Conservation (phyloP, 2,888 invertebrate genomes). For the Tiliacea aurago region DNA sequence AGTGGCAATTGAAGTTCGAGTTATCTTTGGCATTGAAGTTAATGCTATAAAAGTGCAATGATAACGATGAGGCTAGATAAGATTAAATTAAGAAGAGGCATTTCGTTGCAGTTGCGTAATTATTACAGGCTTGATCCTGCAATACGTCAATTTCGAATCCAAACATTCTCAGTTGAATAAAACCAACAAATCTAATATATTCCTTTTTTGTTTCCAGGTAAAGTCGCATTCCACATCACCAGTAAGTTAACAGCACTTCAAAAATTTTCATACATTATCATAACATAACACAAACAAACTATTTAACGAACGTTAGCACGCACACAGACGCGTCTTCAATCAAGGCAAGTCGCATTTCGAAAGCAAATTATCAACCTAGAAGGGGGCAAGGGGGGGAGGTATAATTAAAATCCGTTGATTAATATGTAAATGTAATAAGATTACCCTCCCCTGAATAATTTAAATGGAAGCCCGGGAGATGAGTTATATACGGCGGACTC, state of each 20-base stretch:
- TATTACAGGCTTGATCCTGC: not conserved
- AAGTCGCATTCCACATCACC: slow-evolving; percentile 63
- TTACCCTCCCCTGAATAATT: slow-evolving; percentile 98
- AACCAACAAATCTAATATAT: slow-evolving; percentile 37
- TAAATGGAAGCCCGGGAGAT: slow-evolving; percentile 86
- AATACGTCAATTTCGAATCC: slow-evolving; percentile 12
- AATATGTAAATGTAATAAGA: slow-evolving; percentile 99
- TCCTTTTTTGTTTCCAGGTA: slow-evolving; percentile 79
- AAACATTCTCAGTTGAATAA: slow-evolving; percentile 20
- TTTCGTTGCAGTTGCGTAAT: not conserved
- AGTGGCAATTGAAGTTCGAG: slow-evolving; percentile 1
- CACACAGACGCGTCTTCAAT: slow-evolving; percentile 84
- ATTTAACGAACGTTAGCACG: slow-evolving; percentile 79
- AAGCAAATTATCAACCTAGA: slow-evolving; percentile 88
- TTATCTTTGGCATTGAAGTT: not conserved
- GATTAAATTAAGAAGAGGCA: not conserved
- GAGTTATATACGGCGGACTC: slow-evolving; percentile 87
- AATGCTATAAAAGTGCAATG: not conserved
- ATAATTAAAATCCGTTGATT: slow-evolving; percentile 99
- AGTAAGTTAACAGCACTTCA: slow-evolving; percentile 70
- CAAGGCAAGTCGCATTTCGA: slow-evolving; percentile 88
- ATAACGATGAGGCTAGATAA: not conserved
- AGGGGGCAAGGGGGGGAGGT: slow-evolving; percentile 93
- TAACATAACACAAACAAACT: slow-evolving; percentile 83
- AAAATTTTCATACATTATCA: slow-evolving; percentile 68